phyloP scores from a whole-genome alignment of 2,888 invertebrate genomes.

The Nemurella pictetii region DNA sequence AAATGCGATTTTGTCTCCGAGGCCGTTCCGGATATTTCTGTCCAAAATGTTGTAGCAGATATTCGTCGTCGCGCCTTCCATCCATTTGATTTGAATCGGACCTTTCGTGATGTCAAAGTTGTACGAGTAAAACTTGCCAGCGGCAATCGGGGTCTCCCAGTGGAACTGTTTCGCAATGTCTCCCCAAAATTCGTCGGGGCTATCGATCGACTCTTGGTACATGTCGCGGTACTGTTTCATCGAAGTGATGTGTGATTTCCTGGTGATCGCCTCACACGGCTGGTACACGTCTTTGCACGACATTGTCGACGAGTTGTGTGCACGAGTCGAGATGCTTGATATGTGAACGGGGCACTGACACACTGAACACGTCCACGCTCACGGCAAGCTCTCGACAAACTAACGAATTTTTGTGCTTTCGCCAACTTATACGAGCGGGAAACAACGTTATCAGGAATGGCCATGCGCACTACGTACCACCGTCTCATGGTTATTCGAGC shows the following conservation, averaged over 20 bases:
- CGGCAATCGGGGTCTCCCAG: conserved; percentile 80
- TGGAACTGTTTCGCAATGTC: conserved; percentile 90
- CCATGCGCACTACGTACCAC: conserved; percentile 16
- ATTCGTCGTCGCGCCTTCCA: conserved; percentile 94
- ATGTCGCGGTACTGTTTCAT: conserved; percentile 79
- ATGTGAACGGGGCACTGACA: background rate
- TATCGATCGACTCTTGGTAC: conserved; percentile 83
- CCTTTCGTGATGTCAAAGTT: conserved; percentile 92
- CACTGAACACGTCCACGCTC: conserved; percentile 4
- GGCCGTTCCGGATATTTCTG: conserved; percentile 83
- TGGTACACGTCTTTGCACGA: too few species aligned
- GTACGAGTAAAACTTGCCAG: conserved; percentile 79
- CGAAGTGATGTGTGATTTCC: conserved; percentile 66
- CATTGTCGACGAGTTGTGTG: background rate
- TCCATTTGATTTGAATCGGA: conserved; percentile 89
- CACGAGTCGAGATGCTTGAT: background rate
- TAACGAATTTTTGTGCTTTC: background rate
- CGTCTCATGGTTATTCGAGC: background rate
- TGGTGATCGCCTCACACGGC: conserved; percentile 60
- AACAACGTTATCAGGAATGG: background rate
- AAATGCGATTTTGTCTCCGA: conserved; percentile 89
- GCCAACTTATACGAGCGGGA: conserved; percentile 26
- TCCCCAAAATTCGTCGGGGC: conserved; percentile 91
- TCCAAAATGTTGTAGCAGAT: conserved; percentile 95
- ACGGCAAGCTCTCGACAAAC: background rate